Conservation (phyloP, 1,140 invertebrate genomes). For the Hetaerina americana region DNA sequence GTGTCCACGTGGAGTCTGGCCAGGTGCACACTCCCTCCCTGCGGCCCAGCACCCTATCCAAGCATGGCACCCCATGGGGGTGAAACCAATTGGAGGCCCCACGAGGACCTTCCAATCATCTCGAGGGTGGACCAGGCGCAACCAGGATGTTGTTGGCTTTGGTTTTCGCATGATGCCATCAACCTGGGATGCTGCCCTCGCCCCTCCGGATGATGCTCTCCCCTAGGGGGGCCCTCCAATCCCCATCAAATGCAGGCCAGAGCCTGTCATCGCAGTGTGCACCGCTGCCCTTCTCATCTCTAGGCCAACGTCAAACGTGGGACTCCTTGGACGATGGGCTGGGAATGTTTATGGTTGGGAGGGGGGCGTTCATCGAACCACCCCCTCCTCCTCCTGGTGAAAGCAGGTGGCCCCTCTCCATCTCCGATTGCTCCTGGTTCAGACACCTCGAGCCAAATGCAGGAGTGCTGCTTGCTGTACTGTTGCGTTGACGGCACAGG, state of each 20-base stretch:
- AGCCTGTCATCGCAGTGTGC: background rate
- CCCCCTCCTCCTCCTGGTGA: background rate
- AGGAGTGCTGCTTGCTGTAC: conserved; percentile 23
- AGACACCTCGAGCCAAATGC: conserved; percentile 27
- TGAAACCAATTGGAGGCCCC: too few species aligned
- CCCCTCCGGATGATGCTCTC: too few species aligned
- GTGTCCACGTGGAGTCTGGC: too few species aligned
- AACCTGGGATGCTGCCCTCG: too few species aligned
- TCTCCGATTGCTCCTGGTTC: conserved; percentile 39
- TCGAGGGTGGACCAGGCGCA: too few species aligned
- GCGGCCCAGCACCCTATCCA: too few species aligned
- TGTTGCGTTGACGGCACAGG: conserved; percentile 58
- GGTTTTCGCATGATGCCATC: too few species aligned
- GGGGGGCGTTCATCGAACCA: background rate
- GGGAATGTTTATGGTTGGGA: background rate
- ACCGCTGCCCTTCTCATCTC: background rate
- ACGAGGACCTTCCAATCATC: too few species aligned
- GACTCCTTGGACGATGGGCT: background rate
- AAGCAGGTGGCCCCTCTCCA: conserved; percentile 44
- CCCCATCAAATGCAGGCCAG: background rate
- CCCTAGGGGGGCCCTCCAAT: too few species aligned
- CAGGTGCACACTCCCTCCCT: too few species aligned
- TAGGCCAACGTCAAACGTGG: background rate
- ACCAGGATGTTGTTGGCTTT: too few species aligned
- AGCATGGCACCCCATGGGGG: too few species aligned